Evolutionary conservation across 2,113 vertebrate genomes (phyloP).

Genomic region (Setophaga petechia): DNA sequence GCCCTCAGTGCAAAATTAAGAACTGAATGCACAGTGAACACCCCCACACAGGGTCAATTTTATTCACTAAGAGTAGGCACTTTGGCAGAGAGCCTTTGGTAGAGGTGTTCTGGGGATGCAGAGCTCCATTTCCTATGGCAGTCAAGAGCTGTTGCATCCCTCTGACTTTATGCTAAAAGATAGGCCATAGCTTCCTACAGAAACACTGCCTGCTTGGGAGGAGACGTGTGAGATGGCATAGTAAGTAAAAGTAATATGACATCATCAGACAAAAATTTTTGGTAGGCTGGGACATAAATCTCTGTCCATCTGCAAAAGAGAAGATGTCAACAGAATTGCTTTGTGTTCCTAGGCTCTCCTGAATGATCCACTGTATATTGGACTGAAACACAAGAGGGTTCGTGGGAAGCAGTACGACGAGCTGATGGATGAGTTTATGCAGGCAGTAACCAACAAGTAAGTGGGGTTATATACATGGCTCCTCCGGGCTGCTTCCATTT

Average conservation of each 20-base stretch:
- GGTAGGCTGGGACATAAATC: not conserved
- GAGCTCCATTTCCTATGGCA: not conserved
- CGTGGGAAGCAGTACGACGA: conserved; percentile 92
- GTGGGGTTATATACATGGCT: conserved; percentile 49
- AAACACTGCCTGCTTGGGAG: not conserved
- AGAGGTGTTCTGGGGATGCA: not conserved
- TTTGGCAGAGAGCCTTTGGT: not conserved
- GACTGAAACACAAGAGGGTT: conserved; percentile 92
- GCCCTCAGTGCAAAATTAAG: not conserved
- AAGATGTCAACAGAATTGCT: conserved; percentile 26
- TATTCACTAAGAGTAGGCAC: not conserved
- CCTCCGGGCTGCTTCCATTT: conserved; percentile 27
- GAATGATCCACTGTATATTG: conserved; percentile 93
- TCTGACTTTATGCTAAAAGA: not conserved
- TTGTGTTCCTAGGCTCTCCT: conserved; percentile 84
- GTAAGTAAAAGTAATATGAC: not conserved
- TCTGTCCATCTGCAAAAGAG: not conserved
- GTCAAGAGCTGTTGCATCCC: not conserved
- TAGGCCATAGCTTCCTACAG: not conserved
- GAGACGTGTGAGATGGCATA: not conserved
- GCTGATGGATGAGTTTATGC: conserved; percentile 96
- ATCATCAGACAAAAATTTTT: not conserved
- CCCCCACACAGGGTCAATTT: not conserved
- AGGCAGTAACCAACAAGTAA: conserved; percentile 94
- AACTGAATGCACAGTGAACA: not conserved